Evolutionary conservation across 2,797 vertebrate species (phyloP), one percentile per base, ranked within the genome.

Genomic region (Manis pentadactyla): DNA sequence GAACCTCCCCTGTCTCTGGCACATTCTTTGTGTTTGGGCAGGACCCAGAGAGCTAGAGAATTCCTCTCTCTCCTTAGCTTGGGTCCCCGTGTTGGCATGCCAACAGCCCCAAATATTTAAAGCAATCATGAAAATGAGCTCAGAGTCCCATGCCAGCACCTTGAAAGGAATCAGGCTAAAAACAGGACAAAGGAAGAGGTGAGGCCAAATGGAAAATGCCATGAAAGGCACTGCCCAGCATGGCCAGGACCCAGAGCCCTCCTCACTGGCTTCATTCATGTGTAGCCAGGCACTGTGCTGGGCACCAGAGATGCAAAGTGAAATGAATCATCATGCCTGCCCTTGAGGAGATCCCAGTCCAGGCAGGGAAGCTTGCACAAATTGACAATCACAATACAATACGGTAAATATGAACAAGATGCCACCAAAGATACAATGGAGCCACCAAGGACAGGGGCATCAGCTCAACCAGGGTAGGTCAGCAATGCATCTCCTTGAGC

Each of bases 71-170:
- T 97, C 94, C 96, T 97, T 97, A 97, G 97, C 29, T 61, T 97
- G 97, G 95, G 96, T 97, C 96, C 91, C 93, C 7, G 7, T 96
- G 97, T 98, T 97, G 97, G 97, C 97, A 98, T 97, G 97, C 97
- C 97, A 97, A 97, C 97, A 97, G 97, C 84, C 92, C 97, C 97
- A 98, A 98, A 98, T 98, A 98, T 97, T 98, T 98, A 97, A 98
- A 97, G 97, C 95, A 97, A 97, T 98, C 97, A 97, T 97, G 95
- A 97, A 97, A 97, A 96, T 96, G 97, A 98, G 96, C 88, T 97
- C 97, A 93, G 91, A 95, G 86, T 71, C 93, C 96, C 96, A 97
- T 92, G 97, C 96, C 97, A 97, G 95, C 85, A 94, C 96, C 96
- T 97, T 97, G 97, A 96, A 98, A 97, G 97, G 96, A 97, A 97